Base-by-base conservation (phyloP, 2,113 vertebrate genomes). In the Pao palembangensis region DNA sequence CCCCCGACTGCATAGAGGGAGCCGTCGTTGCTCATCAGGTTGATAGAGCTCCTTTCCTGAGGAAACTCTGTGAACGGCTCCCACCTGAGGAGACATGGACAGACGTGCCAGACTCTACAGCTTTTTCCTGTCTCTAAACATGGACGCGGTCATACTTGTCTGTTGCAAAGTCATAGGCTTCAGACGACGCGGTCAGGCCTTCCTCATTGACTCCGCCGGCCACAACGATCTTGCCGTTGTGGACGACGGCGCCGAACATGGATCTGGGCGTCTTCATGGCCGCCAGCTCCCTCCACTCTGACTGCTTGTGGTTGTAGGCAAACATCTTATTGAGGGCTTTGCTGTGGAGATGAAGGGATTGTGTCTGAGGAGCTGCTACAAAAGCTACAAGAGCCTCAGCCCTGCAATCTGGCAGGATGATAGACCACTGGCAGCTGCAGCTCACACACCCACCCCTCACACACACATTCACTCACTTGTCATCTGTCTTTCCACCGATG, bases 401-500 rank as follows among this genome's bases (percentile, higher is more conserved):
- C n/a, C 58, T 60, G 61, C 56, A 51, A 60, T 46, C 61, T 50
- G 38, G 17, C 57, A 68, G 47, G 8, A 57, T 83, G 85, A 85
- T 51, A 21, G 63, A 80, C 52, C 23, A 56, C 38, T 28, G 79
- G 82, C 81, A 89, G 82, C 81, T 87, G 87, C 75, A 43, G 49
- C 48, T 63, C 51, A 54, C 47, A 34, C 34, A 60, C 58, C 49
- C 66, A 49, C 67, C 59, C 55, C 71, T 55, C 59, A 46, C 48
- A 55, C 21, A 31, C 69, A 8, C 34, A 54, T 18, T 43, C 5
- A 93, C 97, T 95, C 86, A 99, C 97, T 96, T 98, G 78, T 99
- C 96, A 68, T 98, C 96, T 41, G 95, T 98, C 89, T 99, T 99
- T 82, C 97, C 97, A 7, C 97, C 97, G n/a, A 99, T 91, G 88